Percentiles rank a stretch among this genome's conserved stretches.
Conservation (phyloP, 2,888 invertebrate species). For the Hydrotaea diabolus region DNA sequence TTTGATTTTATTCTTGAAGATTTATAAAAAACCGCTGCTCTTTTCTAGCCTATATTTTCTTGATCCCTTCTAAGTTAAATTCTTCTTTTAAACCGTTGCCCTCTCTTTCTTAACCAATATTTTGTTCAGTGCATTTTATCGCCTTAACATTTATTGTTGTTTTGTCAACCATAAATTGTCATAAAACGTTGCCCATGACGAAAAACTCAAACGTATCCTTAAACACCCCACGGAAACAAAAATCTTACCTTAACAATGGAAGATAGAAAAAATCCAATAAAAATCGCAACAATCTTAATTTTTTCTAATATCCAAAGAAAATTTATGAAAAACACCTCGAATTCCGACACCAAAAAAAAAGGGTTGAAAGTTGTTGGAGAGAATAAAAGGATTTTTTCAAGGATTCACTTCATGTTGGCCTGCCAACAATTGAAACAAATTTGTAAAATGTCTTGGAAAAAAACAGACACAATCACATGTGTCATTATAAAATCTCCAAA, state of each 20-base stretch:
- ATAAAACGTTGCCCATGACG: constrained; percentile 35
- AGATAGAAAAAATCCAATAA: constrained; percentile 66
- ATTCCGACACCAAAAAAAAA: constrained; percentile 37
- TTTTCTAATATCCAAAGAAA: constrained; percentile 48
- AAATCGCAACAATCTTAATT: constrained; percentile 71
- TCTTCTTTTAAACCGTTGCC: no score
- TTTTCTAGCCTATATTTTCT: no score
- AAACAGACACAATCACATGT: no score
- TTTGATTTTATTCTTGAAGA: no score
- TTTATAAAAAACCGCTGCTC: no score
- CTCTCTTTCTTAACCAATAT: neutral
- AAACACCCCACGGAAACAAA: neutral
- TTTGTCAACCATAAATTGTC: constrained; percentile 46
- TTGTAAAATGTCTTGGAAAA: constrained; percentile 34
- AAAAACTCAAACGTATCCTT: constrained; percentile 43
- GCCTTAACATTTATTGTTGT: neutral
- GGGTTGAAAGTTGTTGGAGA: constrained; percentile 42
- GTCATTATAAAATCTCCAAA: constrained; percentile 66
- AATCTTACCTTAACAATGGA: constrained; percentile 18
- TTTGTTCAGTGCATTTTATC: constrained; percentile 22
- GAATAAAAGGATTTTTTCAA: constrained; percentile 21
- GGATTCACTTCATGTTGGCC: constrained; percentile 34
- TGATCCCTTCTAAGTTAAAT: no score
- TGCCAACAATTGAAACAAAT: constrained; percentile 40
- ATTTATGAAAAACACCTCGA: constrained; percentile 46